These are phyloP conservation scores for Tokudaia tokunoshimensis DNA, from an alignment of 2,797 vertebrate species.

Conservation along the genomic window DNA sequence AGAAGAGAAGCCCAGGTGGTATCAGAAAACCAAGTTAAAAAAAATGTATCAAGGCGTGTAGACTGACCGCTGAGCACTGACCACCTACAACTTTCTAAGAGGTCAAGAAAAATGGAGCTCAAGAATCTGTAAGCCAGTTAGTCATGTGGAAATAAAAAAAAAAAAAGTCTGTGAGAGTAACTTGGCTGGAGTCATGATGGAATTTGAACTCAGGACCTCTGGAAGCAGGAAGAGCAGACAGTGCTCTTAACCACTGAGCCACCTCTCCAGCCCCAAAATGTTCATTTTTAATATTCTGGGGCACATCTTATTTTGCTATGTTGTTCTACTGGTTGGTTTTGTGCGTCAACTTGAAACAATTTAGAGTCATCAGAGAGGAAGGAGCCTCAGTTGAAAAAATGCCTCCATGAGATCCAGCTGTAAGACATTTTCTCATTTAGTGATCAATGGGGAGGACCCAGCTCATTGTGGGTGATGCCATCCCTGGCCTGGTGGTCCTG, in stretches of 20 bases:
- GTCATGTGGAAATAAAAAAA: background rate
- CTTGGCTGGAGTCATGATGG: background rate
- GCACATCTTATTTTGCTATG: background rate
- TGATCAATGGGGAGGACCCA: too few species aligned
- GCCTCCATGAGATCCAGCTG: background rate
- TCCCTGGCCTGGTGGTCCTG: background rate
- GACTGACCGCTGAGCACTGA: background rate
- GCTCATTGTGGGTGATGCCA: too few species aligned
- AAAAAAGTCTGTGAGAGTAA: background rate
- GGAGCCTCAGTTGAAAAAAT: background rate
- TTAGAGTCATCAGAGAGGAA: background rate
- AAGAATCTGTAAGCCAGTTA: background rate
- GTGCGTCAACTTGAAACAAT: background rate
- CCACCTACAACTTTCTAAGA: background rate
- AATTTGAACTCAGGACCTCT: background rate
- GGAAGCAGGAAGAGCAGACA: background rate
- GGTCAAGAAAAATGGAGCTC: background rate
- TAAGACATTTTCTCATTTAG: too few species aligned
- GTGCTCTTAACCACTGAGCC: background rate
- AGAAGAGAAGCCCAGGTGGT: background rate
- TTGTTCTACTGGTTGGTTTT: background rate
- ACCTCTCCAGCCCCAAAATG: background rate
- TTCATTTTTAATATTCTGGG: background rate
- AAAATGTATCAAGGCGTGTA: background rate
- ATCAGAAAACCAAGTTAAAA: background rate